Base-by-base conservation (phyloP, 2,888 invertebrate genomes). In the Euclidia mi region DNA sequence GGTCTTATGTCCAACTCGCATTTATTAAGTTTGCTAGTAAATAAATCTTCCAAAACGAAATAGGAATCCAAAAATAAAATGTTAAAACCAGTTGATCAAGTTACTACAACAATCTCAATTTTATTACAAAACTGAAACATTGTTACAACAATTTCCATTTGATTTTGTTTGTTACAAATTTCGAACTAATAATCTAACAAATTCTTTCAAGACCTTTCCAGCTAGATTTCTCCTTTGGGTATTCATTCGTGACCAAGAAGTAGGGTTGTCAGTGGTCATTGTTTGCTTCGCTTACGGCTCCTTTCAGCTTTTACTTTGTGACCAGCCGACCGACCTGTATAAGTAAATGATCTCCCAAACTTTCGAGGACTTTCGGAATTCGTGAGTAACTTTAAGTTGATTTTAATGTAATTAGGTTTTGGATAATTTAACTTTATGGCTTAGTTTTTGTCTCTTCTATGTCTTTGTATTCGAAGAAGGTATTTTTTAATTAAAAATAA, bases 271-370 rank as follows among this genome's bases (percentile, higher is more conserved):
- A 61, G 69, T 57, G 60, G 65, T 50, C 69, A 65, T 69, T 66
- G 70, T 69, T 65, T 70, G 65, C 75, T 75, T 79, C 76, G 71
- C 78, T 79, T 79, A 71, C 71, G 64, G 65, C 58, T 55, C 61
- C 44, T 67, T 57, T 65, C 56, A 64, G 55, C 65, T 67, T 68
- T 71, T 70, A 73, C 66, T 71, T 71, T 65, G 71, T 49, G 62
- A 69, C 59, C 59, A 55, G 52, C 58, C 53, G 47, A 53, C 40
- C 37, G 41, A 38, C 40, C 43, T 35, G 55, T 64, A n/a, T n/a
- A 70, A 64, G 72, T 71, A 70, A 70, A 71, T 71, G 72, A 68
- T 72, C 57, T 59, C 46, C 7, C 29, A 67, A 71, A 69, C 47
- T 69, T 68, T 57, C 50, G 42, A 56, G 55, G 55, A 66, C 55